A percentile compares a stretch with the other conserved stretches of the same genome.
phyloP scores from a whole-genome alignment of 2,888 invertebrate species.

The Lapara coniferarum region DNA sequence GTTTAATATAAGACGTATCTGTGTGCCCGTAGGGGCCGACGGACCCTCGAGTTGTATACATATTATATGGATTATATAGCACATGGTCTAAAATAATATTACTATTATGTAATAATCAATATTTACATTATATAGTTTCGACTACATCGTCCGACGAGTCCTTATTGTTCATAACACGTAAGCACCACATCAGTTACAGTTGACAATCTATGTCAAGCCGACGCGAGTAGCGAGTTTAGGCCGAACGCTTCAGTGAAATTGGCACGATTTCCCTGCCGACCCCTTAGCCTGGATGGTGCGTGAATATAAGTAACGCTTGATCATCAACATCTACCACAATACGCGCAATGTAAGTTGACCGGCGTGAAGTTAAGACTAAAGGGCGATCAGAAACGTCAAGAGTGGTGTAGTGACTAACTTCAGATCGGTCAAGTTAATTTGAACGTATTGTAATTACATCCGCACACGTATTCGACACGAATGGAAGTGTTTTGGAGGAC shows the following conservation, averaged over 20 bases:
- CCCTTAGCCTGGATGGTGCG: conserved; percentile 30
- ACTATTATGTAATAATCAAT: conserved; percentile 80
- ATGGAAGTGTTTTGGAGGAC: background rate
- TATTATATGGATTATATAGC: conserved; percentile 71
- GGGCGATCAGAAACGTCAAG: too few relatives aligned
- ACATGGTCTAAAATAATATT: conserved; percentile 80
- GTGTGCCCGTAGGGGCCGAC: conserved; percentile 23
- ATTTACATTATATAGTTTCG: conserved; percentile 68
- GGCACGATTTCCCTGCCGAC: background rate
- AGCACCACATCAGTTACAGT: conserved; percentile 43
- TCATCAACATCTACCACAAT: conserved; percentile 15
- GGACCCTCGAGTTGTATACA: conserved; percentile 35
- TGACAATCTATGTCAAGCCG: conserved; percentile 32
- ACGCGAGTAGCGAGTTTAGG: background rate
- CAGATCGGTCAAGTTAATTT: too few relatives aligned
- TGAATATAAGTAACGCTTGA: conserved; percentile 34
- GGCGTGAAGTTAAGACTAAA: too few relatives aligned
- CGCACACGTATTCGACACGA: background rate
- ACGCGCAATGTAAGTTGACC: too few relatives aligned
- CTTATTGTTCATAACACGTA: conserved; percentile 43
- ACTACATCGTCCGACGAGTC: conserved; percentile 50
- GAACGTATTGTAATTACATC: background rate
- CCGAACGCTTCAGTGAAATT: background rate
- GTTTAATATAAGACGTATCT: conserved; percentile 23
- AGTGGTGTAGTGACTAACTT: too few relatives aligned